A percentile compares a stretch with the other conserved stretches of the same genome.
phyloP scores from a whole-genome alignment of 2,113 vertebrate genomes.

The Naja naja region DNA sequence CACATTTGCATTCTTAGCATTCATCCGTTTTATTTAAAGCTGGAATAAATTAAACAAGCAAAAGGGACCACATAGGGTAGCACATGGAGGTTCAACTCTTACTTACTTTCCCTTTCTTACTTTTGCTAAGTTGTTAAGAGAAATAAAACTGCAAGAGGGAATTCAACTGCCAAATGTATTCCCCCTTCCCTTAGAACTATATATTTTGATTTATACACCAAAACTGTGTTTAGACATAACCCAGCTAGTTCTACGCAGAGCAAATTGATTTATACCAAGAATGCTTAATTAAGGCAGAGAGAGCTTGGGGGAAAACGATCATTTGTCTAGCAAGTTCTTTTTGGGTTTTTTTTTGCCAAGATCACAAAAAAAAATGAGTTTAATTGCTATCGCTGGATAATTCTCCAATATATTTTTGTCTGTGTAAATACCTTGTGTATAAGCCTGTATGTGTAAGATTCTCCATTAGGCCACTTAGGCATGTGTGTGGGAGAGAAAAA shows the following conservation, averaged over 20 bases:
- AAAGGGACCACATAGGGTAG: background rate
- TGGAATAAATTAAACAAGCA: background rate
- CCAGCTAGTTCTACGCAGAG: slow-evolving; percentile 69
- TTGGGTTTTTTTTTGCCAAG: slow-evolving; percentile 75
- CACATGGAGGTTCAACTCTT: background rate
- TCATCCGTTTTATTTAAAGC: background rate
- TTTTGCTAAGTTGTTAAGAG: slow-evolving; percentile 60
- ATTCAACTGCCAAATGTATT: slow-evolving; percentile 33
- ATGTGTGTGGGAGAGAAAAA: background rate
- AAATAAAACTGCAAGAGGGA: slow-evolving; percentile 53
- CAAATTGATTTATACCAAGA: slow-evolving; percentile 73
- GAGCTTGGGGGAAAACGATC: slow-evolving; percentile 72
- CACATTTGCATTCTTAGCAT: background rate
- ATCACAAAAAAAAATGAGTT: slow-evolving; percentile 73
- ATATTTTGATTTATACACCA: slow-evolving; percentile 44
- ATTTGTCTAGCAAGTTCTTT: slow-evolving; percentile 74
- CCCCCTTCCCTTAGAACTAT: slow-evolving; percentile 27
- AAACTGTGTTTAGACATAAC: slow-evolving; percentile 63
- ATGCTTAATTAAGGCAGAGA: slow-evolving; percentile 79
- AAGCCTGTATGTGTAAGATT: slow-evolving; percentile 60
- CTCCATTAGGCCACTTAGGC: background rate
- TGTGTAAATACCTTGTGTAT: slow-evolving; percentile 76
- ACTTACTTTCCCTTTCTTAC: slow-evolving; percentile 14
- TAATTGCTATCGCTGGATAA: slow-evolving; percentile 79
- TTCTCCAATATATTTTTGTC: slow-evolving; percentile 64